Evolutionary conservation across 2,888 invertebrate species (phyloP), one percentile per base, ranked within the genome.

Genomic region (Hirtodrosophila duncani): DNA sequence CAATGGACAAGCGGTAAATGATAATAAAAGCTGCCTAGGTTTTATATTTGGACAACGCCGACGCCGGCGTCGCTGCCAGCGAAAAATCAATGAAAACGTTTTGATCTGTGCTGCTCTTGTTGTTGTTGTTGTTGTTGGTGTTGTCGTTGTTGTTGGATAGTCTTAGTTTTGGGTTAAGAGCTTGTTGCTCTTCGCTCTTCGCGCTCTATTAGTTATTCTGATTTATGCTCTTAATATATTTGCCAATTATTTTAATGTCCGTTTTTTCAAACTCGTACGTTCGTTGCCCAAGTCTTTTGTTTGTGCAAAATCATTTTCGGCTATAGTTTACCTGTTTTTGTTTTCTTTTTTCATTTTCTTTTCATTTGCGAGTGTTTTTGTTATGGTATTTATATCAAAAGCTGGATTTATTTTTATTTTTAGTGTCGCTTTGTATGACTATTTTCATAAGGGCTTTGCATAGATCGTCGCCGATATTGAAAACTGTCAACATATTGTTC

Each of bases 171-270:
- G 31, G 16, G 42, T 39, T 51, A 63, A 59, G 67, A 63, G 67
- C 33, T 16, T 34, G 21, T 43, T 55, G 46, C 27, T 52, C 24
- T 33, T 36, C 57, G 60, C 81, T 81, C 72, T 81, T 78, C 58
- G 58, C 62, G 79, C 74, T 72, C 69, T 64, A 78, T 78, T 56
- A 63, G 60, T 57, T 48, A 75, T 74, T 80, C 80, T 79, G 72
- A 74, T 79, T 74, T 74, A 74, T 74, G 74, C 74, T 71, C 59
- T 81, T 74, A 74, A 74, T 74, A 74, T 79, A 74, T 81, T 81
- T 74, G 72, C 81, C 82, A 74, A 75, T 79, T 81, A 81, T 74
- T 80, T 74, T 74, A 63, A 81, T 49, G 60, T 60, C 51, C 44
- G 63, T 63, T 55, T 59, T n/a, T n/a, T n/a, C n/a, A n/a, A n/a